Evolutionary conservation across 2,113 vertebrate genomes (phyloP).

Genomic region (Chrysemys picta): DNA sequence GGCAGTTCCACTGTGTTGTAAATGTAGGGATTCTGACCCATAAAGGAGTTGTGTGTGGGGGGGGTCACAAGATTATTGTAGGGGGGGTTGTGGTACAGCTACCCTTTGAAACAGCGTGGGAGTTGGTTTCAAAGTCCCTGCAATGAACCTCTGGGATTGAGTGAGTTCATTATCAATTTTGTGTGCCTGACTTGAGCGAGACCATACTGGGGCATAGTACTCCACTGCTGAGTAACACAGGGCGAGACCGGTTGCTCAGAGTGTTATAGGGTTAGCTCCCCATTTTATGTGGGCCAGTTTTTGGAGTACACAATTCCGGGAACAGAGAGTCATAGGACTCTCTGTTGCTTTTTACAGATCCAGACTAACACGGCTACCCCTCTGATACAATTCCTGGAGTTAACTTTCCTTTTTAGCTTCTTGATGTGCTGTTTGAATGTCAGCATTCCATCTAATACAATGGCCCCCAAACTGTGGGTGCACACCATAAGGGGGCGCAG

Average conservation of each 20-base stretch:
- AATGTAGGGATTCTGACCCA: too few species aligned
- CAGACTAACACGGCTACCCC: too few species aligned
- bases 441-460: not conserved
- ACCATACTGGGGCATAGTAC: not conserved
- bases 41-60: too few species aligned
- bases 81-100: too few species aligned
- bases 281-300: not conserved
- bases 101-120: too few species aligned
- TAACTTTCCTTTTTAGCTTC: not conserved
- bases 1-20: too few species aligned
- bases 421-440: not conserved
- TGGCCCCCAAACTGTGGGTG: too few species aligned
- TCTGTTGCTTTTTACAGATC: too few species aligned
- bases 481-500: too few species aligned
- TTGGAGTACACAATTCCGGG: not conserved
- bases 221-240: not conserved
- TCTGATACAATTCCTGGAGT: not conserved
- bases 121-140: not conserved
- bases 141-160: not conserved
- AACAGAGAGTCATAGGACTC: not conserved
- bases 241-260: not conserved
- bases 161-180: not conserved
- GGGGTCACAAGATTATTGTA: too few species aligned
- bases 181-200: not conserved
- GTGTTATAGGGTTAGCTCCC: not conserved